Conservation (phyloP, 2,888 invertebrate species). For the Trimorus sp. region DNA sequence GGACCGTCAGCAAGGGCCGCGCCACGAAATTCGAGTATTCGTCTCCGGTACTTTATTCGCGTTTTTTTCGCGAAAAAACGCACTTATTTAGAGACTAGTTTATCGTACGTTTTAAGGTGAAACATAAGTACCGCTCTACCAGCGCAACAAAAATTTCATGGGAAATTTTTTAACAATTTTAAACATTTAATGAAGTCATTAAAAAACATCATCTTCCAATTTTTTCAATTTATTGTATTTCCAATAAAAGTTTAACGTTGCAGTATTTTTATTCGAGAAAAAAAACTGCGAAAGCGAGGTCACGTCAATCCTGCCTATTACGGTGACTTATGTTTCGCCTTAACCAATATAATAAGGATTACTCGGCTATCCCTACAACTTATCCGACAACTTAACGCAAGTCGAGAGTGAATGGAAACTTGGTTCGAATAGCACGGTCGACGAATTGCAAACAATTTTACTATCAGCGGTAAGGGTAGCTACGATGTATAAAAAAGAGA, state of each 20-base stretch:
- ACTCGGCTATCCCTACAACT: conserved; percentile 50
- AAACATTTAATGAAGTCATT: too few relatives aligned
- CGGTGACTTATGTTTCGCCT: too few relatives aligned
- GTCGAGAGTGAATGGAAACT: conserved; percentile 14
- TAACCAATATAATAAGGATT: conserved; percentile 17
- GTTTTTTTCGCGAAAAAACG: conserved; percentile 47
- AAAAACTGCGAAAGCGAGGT: too few relatives aligned
- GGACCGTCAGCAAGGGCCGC: conserved; percentile 10
- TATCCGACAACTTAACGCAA: conserved; percentile 47
- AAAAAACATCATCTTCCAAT: too few relatives aligned
- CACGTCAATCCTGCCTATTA: too few relatives aligned
- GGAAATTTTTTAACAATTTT: conserved; percentile 9
- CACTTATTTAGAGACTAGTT: conserved; percentile 66
- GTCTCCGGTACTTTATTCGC: conserved; percentile 64
- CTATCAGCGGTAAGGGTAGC: conserved; percentile 32
- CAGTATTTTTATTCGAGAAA: too few relatives aligned
- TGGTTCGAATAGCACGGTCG: not conserved
- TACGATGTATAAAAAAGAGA: conserved; percentile 27
- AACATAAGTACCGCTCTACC: too few relatives aligned
- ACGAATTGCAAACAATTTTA: conserved; percentile 26
- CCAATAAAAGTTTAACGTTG: too few relatives aligned
- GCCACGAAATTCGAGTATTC: conserved; percentile 63
- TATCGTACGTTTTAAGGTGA: conserved; percentile 51
- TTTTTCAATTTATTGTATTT: too few relatives aligned
- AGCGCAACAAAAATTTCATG: too few relatives aligned